Conservation (phyloP, 2,797 vertebrate genomes). For the Phalanger gymnotis region DNA sequence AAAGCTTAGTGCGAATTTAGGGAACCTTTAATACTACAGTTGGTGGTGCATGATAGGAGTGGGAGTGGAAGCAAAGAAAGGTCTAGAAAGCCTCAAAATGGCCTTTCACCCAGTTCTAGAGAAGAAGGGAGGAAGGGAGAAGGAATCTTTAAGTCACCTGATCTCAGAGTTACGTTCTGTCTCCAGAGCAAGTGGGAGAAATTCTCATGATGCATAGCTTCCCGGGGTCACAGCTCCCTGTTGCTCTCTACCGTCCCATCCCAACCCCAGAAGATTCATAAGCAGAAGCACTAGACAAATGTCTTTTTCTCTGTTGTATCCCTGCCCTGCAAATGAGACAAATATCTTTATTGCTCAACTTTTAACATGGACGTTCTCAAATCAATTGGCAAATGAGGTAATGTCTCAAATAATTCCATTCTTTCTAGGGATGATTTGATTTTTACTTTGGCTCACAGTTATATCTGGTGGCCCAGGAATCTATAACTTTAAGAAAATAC, state of each 20-base stretch:
- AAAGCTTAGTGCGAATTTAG: background rate
- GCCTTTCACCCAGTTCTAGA: background rate
- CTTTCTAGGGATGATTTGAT: background rate
- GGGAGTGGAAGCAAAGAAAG: background rate
- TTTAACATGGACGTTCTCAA: background rate
- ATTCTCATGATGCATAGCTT: background rate
- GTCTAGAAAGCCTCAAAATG: background rate
- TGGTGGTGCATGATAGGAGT: background rate
- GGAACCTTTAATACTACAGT: background rate
- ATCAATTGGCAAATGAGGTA: background rate
- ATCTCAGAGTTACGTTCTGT: background rate
- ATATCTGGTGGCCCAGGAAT: background rate
- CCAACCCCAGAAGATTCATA: background rate
- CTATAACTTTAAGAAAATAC: constrained; percentile 46
- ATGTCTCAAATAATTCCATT: background rate
- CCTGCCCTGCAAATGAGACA: background rate
- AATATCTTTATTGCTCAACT: background rate
- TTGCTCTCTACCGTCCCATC: background rate
- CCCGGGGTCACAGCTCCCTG: background rate
- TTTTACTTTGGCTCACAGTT: background rate
- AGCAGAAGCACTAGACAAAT: background rate
- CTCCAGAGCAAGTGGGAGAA: background rate
- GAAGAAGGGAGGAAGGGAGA: background rate
- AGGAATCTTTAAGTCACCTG: background rate
- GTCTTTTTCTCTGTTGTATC: background rate